Evolutionary conservation across 1,140 invertebrate genomes (phyloP).

Genomic region (Apolygus lucorum): DNA sequence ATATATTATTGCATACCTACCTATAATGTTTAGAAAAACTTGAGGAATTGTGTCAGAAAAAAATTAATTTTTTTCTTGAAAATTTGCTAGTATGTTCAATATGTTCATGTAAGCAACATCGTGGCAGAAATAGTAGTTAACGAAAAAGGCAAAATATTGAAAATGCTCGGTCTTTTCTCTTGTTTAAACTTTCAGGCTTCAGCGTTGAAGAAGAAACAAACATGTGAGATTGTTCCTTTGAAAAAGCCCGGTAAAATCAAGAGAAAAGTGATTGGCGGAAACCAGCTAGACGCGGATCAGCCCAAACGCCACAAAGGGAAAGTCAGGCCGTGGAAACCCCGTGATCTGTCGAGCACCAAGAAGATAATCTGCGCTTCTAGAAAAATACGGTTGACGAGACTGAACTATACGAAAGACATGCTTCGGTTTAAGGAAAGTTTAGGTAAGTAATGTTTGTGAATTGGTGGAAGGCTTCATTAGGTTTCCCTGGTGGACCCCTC

Average conservation of each 20-base stretch:
- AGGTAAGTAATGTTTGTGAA: too few relatives aligned
- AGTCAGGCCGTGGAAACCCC: constrained; percentile 6
- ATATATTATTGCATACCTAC: too few relatives aligned
- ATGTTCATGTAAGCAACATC: too few relatives aligned
- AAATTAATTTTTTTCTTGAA: too few relatives aligned
- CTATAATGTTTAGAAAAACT: too few relatives aligned
- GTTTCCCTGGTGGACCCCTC: too few relatives aligned
- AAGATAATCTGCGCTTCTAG: background rate
- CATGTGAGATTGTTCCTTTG: background rate
- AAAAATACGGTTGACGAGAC: background rate
- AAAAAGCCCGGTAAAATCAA: background rate
- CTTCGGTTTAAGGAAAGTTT: background rate
- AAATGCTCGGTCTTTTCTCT: too few relatives aligned
- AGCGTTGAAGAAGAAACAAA: background rate
- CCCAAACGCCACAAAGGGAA: constrained; percentile 13
- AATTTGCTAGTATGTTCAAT: too few relatives aligned
- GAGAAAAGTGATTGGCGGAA: constrained; percentile 2
- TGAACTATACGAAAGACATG: background rate
- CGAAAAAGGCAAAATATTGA: too few relatives aligned
- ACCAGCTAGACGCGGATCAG: constrained; percentile 12
- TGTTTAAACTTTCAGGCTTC: constrained; percentile 3
- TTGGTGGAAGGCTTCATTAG: too few relatives aligned
- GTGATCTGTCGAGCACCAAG: background rate
- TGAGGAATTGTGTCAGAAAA: too few relatives aligned
- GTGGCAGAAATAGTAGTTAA: too few relatives aligned